Evolutionary conservation across 2,888 invertebrate genomes (phyloP).

Genomic region (Drosophila mettleri): DNA sequence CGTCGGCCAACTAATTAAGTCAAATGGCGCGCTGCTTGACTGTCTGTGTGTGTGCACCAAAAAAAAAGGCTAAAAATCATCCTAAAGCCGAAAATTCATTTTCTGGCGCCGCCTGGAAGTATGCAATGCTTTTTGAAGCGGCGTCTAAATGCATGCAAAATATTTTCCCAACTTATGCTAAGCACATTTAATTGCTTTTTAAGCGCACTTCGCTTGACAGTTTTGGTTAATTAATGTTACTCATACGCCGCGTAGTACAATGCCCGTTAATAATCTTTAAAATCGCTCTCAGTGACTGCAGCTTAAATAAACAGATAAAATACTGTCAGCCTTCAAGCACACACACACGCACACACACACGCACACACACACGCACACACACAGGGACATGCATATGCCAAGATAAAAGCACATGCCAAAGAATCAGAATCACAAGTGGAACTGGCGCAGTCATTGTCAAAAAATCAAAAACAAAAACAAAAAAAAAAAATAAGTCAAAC

Average conservation of each 20-base stretch:
- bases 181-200: conserved; percentile 83
- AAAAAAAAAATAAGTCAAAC: conserved; percentile 67
- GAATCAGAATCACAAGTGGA: conserved; percentile 24
- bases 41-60: conserved; percentile 20
- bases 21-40: conserved; percentile 67
- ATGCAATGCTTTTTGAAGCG: conserved; percentile 51
- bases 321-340: conserved; percentile 9
- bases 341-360: neutral
- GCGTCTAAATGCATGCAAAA: conserved; percentile 54
- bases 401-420: conserved; percentile 58
- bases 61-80: conserved; percentile 30
- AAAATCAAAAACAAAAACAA: conserved; percentile 36
- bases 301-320: conserved; percentile 31
- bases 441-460: conserved; percentile 77
- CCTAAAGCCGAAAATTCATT: conserved; percentile 38
- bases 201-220: conserved; percentile 75
- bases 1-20: conserved; percentile 81
- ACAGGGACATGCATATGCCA: conserved; percentile 41
- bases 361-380: conserved; percentile 14
- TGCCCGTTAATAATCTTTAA: conserved; percentile 45
- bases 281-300: conserved; percentile 22
- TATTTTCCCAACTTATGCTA: conserved; percentile 74
- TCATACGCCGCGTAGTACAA: conserved; percentile 58
- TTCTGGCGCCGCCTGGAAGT: conserved; percentile 48
- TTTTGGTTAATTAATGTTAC: conserved; percentile 72